Evolutionary conservation across 1,140 invertebrate genomes (phyloP), one percentile per base, ranked within the genome.

Genomic region (Drosophila cardini): DNA sequence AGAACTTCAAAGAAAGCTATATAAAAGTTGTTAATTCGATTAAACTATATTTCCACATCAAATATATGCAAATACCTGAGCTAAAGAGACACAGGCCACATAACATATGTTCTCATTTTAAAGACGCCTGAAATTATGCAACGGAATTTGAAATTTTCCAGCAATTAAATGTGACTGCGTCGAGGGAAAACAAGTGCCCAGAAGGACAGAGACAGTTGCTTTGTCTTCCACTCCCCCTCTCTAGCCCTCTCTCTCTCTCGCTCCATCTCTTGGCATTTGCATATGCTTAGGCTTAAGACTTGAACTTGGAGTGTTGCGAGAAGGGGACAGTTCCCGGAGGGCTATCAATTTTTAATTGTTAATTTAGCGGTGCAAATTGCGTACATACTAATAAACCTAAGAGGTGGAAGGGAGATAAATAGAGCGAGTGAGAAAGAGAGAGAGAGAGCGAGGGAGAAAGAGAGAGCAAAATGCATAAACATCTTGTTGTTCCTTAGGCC

Each of bases 311-410:
- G 43, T 18, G 11, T 5, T 43, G 8, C 4, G 9, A 10, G 16
- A 11, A 55, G 52, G 34, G 34, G 34, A 38, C 56, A 62, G 26
- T n/a, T 72, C 76, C 84, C 76, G 36, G 32, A 60, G 73, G 84
- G 76, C 84, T 89, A 89, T 89, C 84, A 89, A 89, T 89, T 89
- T 89, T 89, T 89, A 89, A 89, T 89, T 89, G 84, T 89, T 89
- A 89, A 89, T 89, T 89, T 89, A 78, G 85, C 80, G 84, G 73
- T 80, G 84, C 77, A 89, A 84, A 89, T 83, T 74, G 60, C 73
- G 79, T 80, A 83, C 72, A 74, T 67, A 48, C 58, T 70, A 70
- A 75, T 69, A 75, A 70, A 60, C 45, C 43, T 50, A 16, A 61
- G 53, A 13, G 26, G 15, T 53, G 15, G 42, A 21, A n/a, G 38